Base-by-base conservation (phyloP, 2,888 invertebrate species). In the Hyles lineata region DNA sequence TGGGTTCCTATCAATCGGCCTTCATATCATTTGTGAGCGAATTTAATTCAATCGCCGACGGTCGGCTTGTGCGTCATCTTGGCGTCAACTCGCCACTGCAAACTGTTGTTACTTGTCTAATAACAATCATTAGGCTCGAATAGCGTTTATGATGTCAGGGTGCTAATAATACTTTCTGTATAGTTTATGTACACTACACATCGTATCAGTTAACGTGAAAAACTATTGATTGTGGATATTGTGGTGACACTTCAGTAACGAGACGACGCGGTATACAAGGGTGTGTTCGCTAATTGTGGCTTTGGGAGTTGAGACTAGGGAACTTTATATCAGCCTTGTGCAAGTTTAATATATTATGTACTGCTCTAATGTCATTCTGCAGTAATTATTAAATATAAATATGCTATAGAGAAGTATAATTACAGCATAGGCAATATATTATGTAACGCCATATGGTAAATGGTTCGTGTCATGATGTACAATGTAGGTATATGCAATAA, bases 11-110 rank as follows among this genome's bases (percentile, higher is more conserved):
- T 75, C 74, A 75, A 81, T 76, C 63, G 79, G 77, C 86, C 85
- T 85, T 85, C 81, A 76, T 77, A 80, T 82, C 83, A 84, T 84
- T 83, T 82, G 81, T 77, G 77, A 80, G 79, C 76, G 79, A 83
- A 82, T 85, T 83, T 77, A 85, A 84, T 83, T 83, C 78, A 77
- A 83, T 78, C 76, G 76, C 75, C 75, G 74, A 73, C 74, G 74
- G 74, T 74, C 73, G 70, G 76, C 75, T 71, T 72, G 74, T 77
- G 79, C 82, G 83, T 85, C 83, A 84, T 78, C 75, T 73, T 70
- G 74, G 75, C 72, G 75, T 74, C 76, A 72, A 73, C 76, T 75
- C 67, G 72, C 71, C 72, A 75, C 75, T 75, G 74, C 74, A 78
- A 74, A 74, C 77, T 76, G 72, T 70, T 70, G 43, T 52, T 74